Evolutionary conservation across 2,113 vertebrate species (phyloP), one percentile per base, ranked within the genome.

Genomic region (Smithornis capensis): DNA sequence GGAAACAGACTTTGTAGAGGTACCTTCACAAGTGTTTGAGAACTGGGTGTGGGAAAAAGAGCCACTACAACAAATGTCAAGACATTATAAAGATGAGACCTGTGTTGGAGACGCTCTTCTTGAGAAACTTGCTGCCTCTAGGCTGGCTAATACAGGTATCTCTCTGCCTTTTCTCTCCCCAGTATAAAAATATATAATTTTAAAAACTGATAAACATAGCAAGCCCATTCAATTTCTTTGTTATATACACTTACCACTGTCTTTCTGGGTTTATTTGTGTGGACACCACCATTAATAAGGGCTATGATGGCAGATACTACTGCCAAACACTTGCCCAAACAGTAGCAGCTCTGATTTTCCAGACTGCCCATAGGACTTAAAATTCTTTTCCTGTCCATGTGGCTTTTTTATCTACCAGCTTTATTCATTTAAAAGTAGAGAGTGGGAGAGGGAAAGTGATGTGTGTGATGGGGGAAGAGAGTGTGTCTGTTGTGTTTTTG

Each of bases 21-120:
- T 99, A 29, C 99, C 99, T 8, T 99, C 99, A 57, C 99, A 99
- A 97, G 98, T 99, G 99, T 98, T 99, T 83, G 99, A 99, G 96
- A 99, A 99, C 92, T 99, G 99, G 99, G 99, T 99, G 14, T 99
- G 99, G 99, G 98, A 99, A 94, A 98, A 98, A 80, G 98, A 99
- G 91, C 98, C 99, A 11, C 98, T 99, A 25, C 98, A 97, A 73
- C 98, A 98, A 92, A 98, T 99, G 98, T 99, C 99, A 28, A 97
- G 97, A 64, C 99, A 99, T 97, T 99, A 99, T 96, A 98, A 97
- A 95, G 98, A 99, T 40, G 98, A 98, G 55, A 98, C 96, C 44
- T 96, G 97, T 5, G 98, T 99, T 93, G 98, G 97, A 50, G 98
- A 99, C 21, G 45, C 91, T 42, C 96, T 99, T 16, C 98, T 99